phyloP scores from a whole-genome alignment of 2,888 invertebrate genomes.

The Pristionchus entomophagus region DNA sequence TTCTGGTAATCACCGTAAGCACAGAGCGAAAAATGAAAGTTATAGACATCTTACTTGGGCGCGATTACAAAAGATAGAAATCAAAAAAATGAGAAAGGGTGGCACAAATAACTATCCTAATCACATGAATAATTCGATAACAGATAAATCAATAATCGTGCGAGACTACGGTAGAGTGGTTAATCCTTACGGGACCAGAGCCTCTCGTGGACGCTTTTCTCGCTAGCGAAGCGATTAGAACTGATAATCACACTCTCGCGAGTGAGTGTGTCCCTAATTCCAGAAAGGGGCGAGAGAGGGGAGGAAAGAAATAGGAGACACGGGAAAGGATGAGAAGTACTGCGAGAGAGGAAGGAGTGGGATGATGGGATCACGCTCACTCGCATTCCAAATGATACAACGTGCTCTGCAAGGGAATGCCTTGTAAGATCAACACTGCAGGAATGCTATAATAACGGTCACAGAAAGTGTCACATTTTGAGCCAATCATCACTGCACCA shows the following conservation, averaged over 20 bases:
- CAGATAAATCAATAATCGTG: neutral
- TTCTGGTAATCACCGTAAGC: neutral
- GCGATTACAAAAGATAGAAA: too few species aligned
- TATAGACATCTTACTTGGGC: too few species aligned
- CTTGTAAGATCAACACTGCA: neutral
- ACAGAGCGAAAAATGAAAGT: too few species aligned
- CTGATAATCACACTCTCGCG: slow-evolving; percentile 36
- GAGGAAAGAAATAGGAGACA: neutral
- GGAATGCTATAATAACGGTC: neutral
- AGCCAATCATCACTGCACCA: neutral
- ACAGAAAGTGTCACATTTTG: neutral
- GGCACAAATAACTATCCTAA: too few species aligned
- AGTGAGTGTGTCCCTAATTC: slow-evolving; percentile 17
- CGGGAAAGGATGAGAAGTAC: slow-evolving; percentile 1
- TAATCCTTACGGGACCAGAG: neutral
- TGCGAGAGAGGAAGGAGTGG: neutral
- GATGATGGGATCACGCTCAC: neutral
- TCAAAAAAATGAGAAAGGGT: too few species aligned
- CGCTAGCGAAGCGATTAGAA: slow-evolving; percentile 29
- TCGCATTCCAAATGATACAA: neutral
- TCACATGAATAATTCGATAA: neutral
- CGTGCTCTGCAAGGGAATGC: neutral
- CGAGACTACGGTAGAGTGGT: neutral
- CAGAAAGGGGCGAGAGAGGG: neutral
- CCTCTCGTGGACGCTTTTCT: slow-evolving; percentile 15